Evolutionary conservation across 2,113 vertebrate species (phyloP).

Genomic region (Redunca redunca): DNA sequence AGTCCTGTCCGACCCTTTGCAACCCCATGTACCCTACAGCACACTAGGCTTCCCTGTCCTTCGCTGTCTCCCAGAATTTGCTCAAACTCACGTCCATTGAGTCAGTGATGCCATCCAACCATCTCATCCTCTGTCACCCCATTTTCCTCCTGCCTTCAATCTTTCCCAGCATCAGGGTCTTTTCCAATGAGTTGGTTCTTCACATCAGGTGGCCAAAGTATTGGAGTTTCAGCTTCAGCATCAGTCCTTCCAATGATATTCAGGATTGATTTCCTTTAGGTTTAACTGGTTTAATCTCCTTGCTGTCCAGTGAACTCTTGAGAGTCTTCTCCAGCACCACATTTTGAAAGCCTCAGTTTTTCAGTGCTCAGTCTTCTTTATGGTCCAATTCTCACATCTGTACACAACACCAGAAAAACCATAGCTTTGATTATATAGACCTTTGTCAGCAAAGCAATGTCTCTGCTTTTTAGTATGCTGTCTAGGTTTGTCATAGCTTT

Average conservation of each 20-base stretch:
- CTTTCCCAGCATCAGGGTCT: not conserved
- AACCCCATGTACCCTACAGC: not conserved
- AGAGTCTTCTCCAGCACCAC: not conserved
- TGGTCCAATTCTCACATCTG: not conserved
- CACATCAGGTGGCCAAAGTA: not conserved
- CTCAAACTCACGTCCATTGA: not conserved
- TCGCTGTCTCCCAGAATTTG: not conserved
- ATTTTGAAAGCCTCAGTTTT: not conserved
- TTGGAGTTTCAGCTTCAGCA: not conserved
- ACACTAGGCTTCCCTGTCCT: not conserved
- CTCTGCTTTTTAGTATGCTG: not conserved
- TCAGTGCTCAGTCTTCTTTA: not conserved
- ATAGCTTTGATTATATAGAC: not conserved
- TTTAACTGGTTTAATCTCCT: not conserved
- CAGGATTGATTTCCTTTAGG: not conserved
- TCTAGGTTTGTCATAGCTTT: not conserved
- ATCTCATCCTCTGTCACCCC: not conserved
- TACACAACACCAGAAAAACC: not conserved
- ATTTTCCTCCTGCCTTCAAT: not conserved
- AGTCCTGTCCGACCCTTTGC: not conserved
- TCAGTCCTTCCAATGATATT: not conserved
- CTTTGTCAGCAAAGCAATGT: not conserved
- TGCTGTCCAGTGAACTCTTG: not conserved
- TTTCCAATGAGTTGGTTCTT: not conserved
- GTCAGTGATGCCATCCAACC: not conserved